Conservation (phyloP, 2,888 invertebrate species). For the Erannis defoliaria region DNA sequence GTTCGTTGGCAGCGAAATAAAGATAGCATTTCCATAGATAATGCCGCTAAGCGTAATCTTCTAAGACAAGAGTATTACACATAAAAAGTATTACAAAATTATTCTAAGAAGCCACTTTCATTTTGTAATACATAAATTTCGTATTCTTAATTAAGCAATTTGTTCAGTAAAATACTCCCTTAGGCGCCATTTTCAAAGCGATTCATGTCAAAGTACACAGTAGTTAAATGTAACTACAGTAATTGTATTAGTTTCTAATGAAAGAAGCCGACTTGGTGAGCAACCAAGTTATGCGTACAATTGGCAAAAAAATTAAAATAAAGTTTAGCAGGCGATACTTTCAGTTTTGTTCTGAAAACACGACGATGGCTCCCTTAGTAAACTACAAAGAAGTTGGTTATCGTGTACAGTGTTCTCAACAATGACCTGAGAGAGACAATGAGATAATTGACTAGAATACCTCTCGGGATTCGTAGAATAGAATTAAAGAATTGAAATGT, state of each 20-base stretch:
- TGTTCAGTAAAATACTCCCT: conserved; percentile 1
- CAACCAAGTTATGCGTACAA: not conserved
- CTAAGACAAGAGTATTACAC: no score
- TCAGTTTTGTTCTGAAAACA: not conserved
- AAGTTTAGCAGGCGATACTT: not conserved
- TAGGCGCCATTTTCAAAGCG: not conserved
- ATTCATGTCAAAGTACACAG: conserved; percentile 10
- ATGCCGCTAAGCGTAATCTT: no score
- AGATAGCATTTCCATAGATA: no score
- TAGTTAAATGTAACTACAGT: conserved; percentile 20
- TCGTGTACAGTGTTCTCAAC: not conserved
- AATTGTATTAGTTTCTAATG: conserved; percentile 21
- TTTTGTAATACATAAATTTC: conserved; percentile 1
- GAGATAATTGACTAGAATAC: conserved; percentile 24
- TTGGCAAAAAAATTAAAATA: not conserved
- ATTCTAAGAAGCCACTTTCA: not conserved
- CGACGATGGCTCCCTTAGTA: not conserved
- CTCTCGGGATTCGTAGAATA: conserved; percentile 11
- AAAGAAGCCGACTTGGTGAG: conserved; percentile 20
- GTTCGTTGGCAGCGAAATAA: no score
- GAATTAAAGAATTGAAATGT: conserved; percentile 10
- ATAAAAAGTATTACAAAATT: no score
- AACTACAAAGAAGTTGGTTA: not conserved
- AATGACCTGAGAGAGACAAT: conserved; percentile 18
- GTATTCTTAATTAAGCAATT: conserved; percentile 3